Evolutionary conservation across 2,797 vertebrate species (phyloP).

Genomic region (Echiichthys vipera): DNA sequence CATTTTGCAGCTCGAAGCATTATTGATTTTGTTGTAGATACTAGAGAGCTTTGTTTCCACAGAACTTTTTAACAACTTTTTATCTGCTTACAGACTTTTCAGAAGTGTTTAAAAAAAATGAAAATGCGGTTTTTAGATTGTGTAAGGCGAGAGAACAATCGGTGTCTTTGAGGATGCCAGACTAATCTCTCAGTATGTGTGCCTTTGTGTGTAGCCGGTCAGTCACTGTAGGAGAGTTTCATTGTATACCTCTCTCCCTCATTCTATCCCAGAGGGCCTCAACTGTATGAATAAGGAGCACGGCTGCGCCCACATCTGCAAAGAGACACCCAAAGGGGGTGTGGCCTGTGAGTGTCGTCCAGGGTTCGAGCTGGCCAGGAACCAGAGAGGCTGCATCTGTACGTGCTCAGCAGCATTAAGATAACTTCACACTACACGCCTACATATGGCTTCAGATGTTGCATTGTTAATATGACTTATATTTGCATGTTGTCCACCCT

Average conservation of each 20-base stretch:
- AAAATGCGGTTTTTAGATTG: slow-evolving; percentile 49
- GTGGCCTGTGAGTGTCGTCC: slow-evolving; percentile 96
- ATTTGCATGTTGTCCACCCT: slow-evolving; percentile 49
- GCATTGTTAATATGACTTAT: slow-evolving; percentile 22
- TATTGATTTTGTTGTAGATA: slow-evolving; percentile 12
- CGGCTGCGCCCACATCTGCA: slow-evolving; percentile 97
- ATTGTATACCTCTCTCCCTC: slow-evolving; percentile 76
- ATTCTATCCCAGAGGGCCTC: slow-evolving; percentile 92
- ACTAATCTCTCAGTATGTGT: slow-evolving; percentile 74
- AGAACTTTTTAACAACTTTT: slow-evolving; percentile 15
- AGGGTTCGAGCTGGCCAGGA: slow-evolving; percentile 95
- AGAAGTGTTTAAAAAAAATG: slow-evolving; percentile 39
- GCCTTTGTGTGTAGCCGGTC: slow-evolving; percentile 73
- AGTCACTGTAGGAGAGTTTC: slow-evolving; percentile 80
- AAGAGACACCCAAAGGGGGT: slow-evolving; percentile 93
- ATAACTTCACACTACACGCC: slow-evolving; percentile 1
- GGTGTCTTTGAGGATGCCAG: slow-evolving; percentile 68
- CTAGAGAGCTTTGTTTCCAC: slow-evolving; percentile 10
- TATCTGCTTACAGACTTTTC: background rate
- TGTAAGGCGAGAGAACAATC: slow-evolving; percentile 68
- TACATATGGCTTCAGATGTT: background rate
- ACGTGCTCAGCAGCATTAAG: slow-evolving; percentile 72
- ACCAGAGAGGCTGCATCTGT: slow-evolving; percentile 96
- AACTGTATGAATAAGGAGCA: slow-evolving; percentile 99
- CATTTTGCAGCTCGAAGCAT: slow-evolving; percentile 14